phyloP scores from a whole-genome alignment of 2,888 invertebrate genomes.

The Nomada hirtipes region DNA sequence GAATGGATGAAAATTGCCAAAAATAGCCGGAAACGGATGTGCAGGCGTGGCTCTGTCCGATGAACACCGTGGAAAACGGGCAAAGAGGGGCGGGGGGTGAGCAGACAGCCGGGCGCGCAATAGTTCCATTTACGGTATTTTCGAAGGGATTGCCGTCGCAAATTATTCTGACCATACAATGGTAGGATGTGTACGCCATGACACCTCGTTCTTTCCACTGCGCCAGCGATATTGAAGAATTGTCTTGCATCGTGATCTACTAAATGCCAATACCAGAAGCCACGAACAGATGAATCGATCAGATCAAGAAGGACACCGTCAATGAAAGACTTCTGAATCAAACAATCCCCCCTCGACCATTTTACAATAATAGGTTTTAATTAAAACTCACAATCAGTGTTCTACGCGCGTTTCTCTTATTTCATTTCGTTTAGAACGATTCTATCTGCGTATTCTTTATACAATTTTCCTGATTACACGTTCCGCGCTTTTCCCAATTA shows the following conservation, averaged over 20 bases:
- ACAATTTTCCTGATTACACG: too few species aligned
- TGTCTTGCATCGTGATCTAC: slow-evolving; percentile 26
- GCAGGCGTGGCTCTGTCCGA: slow-evolving; percentile 60
- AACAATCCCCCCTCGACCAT: background rate
- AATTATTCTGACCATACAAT: slow-evolving; percentile 60
- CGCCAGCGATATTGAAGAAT: slow-evolving; percentile 29
- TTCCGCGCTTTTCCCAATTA: too few species aligned
- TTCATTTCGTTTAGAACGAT: background rate
- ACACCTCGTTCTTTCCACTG: slow-evolving; percentile 32
- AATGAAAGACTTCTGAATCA: background rate
- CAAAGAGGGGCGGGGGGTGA: background rate
- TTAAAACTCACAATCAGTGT: background rate
- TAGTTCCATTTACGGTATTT: slow-evolving; percentile 65
- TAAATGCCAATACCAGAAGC: slow-evolving; percentile 18
- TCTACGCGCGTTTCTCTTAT: background rate
- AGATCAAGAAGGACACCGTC: background rate
- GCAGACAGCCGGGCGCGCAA: slow-evolving; percentile 9
- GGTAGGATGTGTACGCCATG: slow-evolving; percentile 24
- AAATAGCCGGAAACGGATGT: slow-evolving; percentile 76
- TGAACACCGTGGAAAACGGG: slow-evolving; percentile 17
- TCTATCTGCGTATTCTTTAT: too few species aligned
- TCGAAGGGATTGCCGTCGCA: slow-evolving; percentile 50
- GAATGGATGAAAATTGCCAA: slow-evolving; percentile 77
- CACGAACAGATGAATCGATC: slow-evolving; percentile 8
- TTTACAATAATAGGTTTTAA: background rate